Base-by-base conservation (phyloP, 1,140 invertebrate species). In the Platyscapa corneri region DNA sequence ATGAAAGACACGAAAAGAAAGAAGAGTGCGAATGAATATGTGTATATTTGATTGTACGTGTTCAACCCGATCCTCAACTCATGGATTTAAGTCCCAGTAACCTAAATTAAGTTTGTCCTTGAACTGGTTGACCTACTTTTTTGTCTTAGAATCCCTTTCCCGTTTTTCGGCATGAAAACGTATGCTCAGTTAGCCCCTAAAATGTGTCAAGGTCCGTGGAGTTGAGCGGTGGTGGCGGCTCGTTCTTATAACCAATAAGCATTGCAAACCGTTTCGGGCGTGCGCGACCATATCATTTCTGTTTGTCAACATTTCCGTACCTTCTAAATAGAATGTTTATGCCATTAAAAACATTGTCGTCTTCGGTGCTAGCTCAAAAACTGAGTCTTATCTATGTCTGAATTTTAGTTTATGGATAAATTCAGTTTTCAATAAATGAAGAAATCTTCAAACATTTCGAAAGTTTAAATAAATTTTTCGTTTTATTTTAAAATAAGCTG, bases 121-220 rank as follows among this genome's bases (percentile, higher is more conserved):
- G 92, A 88, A 90, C 90, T 88, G 86, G 70, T 86, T 89, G 91
- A 89, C 92, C 91, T 84, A 91, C 74, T 92, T 93, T 90, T 87
- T 88, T 87, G 87, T 77, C 85, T 88, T 88, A 87, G 84, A 87
- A 90, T 84, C 53, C 53, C 82, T 88, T 89, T 88, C 87, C 85
- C 86, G 49, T 32, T 77, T 56, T 88, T 87, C 89, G 89, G 75
- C 23, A 56, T 56, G 49, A 49, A 87, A 88, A 87, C 84, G 88
- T 81, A 78, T 86, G 34, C 49, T 53, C 42, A 18, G 30, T 53
- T 88, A 88, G 87, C 83, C 86, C 87, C 88, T 86, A 85, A 91
- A 91, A 91, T 86, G 89, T 92, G 92, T 92, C 91, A 92, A 92
- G 91, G 91, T 91, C 88, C 53, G 16, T n/a, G n/a, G n/a, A n/a